These are phyloP conservation scores for Telmatherina bonti DNA, from an alignment of 2,797 vertebrate species.

Conservation along the genomic window DNA sequence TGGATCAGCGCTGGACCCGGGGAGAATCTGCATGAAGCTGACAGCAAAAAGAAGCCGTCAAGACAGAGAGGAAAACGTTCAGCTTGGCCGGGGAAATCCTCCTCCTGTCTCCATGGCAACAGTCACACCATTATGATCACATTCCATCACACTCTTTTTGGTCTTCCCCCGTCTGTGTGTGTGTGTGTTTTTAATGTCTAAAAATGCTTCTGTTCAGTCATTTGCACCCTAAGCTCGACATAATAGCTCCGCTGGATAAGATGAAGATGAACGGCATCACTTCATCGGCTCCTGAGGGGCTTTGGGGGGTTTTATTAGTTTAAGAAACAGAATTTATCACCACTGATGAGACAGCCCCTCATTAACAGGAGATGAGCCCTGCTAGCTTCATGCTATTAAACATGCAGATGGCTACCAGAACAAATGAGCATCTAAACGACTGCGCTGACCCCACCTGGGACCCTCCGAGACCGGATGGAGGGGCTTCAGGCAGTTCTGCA, in stretches of 20 bases:
- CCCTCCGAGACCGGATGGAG: not conserved
- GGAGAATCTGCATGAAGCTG: conserved; percentile 32
- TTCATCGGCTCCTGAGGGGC: conserved; percentile 11
- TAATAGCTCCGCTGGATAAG: conserved; percentile 12
- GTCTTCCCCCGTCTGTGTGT: too few species aligned
- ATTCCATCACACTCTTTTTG: conserved; percentile 52
- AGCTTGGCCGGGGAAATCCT: conserved; percentile 61
- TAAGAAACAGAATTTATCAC: conserved; percentile 1
- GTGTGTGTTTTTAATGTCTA: not conserved
- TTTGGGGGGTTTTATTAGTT: not conserved
- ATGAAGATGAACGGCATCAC: conserved; percentile 4
- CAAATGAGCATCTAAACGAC: conserved; percentile 40
- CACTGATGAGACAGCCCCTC: not conserved
- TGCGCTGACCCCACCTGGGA: conserved; percentile 7
- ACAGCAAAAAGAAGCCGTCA: conserved; percentile 34
- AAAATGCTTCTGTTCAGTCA: not conserved
- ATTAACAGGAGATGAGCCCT: not conserved
- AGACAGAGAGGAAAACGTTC: conserved; percentile 36
- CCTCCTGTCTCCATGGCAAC: conserved; percentile 70
- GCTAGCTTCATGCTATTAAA: conserved; percentile 24
- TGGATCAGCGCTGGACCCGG: conserved; percentile 31
- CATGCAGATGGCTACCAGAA: conserved; percentile 43
- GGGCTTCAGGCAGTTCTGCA: not conserved
- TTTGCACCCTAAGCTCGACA: conserved; percentile 13
- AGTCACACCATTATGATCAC: conserved; percentile 53